Percentiles rank a stretch among this genome's conserved stretches.
Evolutionary conservation across 2,113 vertebrate genomes (phyloP).

Genomic region (Antechinus stuartii): DNA sequence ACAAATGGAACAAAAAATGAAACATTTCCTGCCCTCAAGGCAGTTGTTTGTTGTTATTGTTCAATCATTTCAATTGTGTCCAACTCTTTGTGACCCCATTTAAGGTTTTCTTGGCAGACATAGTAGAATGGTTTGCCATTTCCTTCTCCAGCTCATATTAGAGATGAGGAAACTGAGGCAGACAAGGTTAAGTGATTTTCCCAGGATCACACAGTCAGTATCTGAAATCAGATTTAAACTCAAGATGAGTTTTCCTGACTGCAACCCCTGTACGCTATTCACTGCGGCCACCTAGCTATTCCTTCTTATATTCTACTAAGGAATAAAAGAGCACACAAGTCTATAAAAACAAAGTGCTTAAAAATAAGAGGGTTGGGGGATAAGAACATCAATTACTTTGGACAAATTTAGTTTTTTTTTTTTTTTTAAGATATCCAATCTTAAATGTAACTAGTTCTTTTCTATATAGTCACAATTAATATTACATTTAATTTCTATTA

Average conservation of each 20-base stretch:
- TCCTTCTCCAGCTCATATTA: no score
- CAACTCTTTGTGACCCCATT: no score
- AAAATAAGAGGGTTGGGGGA: neutral
- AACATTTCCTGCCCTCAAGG: neutral
- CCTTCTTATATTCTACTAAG: neutral
- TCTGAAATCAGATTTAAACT: no score
- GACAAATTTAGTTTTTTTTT: neutral
- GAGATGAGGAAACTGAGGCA: no score
- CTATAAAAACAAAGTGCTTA: neutral
- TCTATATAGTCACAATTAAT: neutral
- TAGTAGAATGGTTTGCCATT: no score
- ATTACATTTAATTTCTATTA: neutral
- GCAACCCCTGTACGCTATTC: no score
- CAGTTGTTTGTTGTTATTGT: neutral
- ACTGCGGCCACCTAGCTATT: neutral
- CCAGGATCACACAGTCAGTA: no score
- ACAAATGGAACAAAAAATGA: neutral
- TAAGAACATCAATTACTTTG: neutral
- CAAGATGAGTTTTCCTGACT: no score
- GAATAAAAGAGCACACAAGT: neutral
- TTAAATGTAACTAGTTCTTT: neutral
- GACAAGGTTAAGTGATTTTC: no score
- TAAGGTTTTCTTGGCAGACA: no score
- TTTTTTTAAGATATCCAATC: neutral
- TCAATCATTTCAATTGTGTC: no score